Conservation (phyloP, 2,888 invertebrate species). For the Chaetogeoica ovagalla region DNA sequence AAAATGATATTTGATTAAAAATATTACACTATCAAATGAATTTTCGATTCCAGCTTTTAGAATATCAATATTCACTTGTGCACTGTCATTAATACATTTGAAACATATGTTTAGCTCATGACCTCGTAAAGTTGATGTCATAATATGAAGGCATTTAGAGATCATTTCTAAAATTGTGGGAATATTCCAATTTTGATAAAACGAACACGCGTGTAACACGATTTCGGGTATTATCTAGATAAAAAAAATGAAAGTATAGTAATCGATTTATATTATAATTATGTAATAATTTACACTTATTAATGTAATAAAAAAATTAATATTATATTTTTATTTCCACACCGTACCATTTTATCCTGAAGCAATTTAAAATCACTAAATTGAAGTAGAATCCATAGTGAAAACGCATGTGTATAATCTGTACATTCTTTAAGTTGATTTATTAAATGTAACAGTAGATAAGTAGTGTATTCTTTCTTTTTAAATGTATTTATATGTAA, state of each 20-base stretch:
- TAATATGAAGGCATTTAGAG: conserved; percentile 30
- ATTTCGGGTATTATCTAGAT: conserved; percentile 15
- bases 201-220: neutral
- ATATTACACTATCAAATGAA: conserved; percentile 8
- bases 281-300: neutral
- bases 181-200: conserved; percentile 14
- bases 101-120: neutral
- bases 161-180: conserved; percentile 34
- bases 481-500: conserved; percentile 27
- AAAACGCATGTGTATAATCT: conserved; percentile 26
- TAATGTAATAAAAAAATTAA: neutral
- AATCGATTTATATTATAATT: neutral
- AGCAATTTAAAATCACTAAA: conserved; percentile 36
- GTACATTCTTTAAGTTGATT: conserved; percentile 37
- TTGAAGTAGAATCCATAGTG: conserved; percentile 33
- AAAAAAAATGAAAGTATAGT: neutral
- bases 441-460: conserved; percentile 3
- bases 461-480: conserved; percentile 36
- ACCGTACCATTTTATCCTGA: conserved; percentile 8
- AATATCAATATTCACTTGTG: conserved; percentile 10
- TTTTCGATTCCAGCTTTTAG: conserved; percentile 30
- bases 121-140: conserved; percentile 1
- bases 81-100: conserved; percentile 10
- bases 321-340: neutral
- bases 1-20: neutral